Conservation (phyloP, 2,888 invertebrate species). For the Lepeophtheirus nordmannii region DNA sequence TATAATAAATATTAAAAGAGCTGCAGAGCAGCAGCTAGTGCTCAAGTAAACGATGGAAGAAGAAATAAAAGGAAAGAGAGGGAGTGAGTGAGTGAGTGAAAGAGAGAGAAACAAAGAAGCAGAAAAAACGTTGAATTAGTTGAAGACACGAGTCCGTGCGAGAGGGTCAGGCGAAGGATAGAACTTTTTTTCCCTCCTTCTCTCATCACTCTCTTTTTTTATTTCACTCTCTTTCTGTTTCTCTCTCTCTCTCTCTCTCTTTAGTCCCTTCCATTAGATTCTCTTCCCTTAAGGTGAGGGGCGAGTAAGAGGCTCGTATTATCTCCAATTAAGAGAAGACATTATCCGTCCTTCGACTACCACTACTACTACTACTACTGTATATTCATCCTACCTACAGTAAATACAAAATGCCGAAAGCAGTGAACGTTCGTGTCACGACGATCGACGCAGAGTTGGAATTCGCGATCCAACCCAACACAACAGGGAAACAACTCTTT, state of each 20-base stretch:
- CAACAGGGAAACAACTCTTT: slow-evolving; percentile 97
- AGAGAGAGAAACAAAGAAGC: background rate
- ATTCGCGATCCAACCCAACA: slow-evolving; percentile 99
- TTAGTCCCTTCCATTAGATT: background rate
- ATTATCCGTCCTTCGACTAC: no score
- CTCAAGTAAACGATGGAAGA: no score
- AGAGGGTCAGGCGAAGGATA: background rate
- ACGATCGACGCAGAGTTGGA: slow-evolving; percentile 99
- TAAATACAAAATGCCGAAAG: slow-evolving; percentile 28
- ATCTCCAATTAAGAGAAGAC: background rate
- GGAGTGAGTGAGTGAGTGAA: background rate
- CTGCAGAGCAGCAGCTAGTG: no score
- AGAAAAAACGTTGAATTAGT: no score
- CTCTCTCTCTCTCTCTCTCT: slow-evolving; percentile 7
- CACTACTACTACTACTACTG: background rate
- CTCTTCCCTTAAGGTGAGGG: background rate
- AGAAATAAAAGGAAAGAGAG: no score
- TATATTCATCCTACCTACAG: background rate
- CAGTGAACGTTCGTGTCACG: slow-evolving; percentile 99
- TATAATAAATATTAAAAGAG: no score
- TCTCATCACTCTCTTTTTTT: background rate
- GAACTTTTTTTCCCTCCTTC: background rate
- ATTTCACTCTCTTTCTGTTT: slow-evolving; percentile 13
- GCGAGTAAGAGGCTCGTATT: background rate
- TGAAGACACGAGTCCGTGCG: no score